Conservation (phyloP, 2,888 invertebrate species). For the Lymantria dispar region DNA sequence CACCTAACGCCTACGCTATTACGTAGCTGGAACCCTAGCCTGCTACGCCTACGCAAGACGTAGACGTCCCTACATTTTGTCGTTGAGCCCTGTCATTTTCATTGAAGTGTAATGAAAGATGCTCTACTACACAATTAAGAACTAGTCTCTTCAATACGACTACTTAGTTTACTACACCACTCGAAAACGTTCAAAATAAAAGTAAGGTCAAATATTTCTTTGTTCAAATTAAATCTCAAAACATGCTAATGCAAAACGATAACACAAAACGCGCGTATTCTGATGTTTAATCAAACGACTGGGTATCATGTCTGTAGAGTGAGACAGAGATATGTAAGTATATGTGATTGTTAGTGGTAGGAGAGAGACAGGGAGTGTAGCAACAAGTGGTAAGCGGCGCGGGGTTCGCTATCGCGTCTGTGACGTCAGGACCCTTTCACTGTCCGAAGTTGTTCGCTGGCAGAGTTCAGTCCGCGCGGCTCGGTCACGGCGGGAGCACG, state of each 20-base stretch:
- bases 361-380: slow-evolving; percentile 58
- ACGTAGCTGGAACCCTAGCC: slow-evolving; percentile 32
- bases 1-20: slow-evolving; percentile 43
- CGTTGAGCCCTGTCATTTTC: background rate
- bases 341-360: slow-evolving; percentile 33
- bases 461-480: slow-evolving; percentile 73
- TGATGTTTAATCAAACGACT: slow-evolving; percentile 49
- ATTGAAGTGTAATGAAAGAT: slow-evolving; percentile 9
- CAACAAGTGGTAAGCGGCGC: slow-evolving; percentile 62
- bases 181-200: slow-evolving; percentile 9
- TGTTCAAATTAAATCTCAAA: slow-evolving; percentile 34
- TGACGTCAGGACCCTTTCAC: slow-evolving; percentile 84
- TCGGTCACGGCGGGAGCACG: slow-evolving; percentile 76
- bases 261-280: slow-evolving; percentile 38
- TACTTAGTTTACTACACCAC: background rate
- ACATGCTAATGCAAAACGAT: slow-evolving; percentile 43
- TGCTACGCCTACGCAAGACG: slow-evolving; percentile 32
- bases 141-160: background rate
- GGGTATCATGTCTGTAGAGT: slow-evolving; percentile 54
- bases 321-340: slow-evolving; percentile 56
- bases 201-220: slow-evolving; percentile 28
- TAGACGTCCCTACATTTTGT: slow-evolving; percentile 24
- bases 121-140: slow-evolving; percentile 15
- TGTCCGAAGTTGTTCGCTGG: slow-evolving; percentile 57
- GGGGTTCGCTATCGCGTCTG: slow-evolving; percentile 66